A percentile compares a stretch with the other conserved stretches of the same genome.
Evolutionary conservation across 2,888 invertebrate species (phyloP).

Genomic region (Stenolophus ochropezus): DNA sequence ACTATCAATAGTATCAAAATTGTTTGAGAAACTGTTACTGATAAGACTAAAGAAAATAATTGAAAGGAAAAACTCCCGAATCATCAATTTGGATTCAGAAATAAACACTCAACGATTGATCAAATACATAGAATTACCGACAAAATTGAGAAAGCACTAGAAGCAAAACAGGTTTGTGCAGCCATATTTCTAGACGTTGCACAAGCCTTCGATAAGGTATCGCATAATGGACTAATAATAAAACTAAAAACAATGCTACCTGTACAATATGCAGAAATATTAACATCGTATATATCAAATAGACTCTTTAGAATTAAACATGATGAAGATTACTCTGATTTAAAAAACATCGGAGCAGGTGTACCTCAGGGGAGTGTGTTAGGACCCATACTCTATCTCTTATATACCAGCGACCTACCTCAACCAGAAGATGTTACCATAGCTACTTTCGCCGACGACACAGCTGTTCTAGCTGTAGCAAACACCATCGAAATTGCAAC

Average conservation of each 20-base stretch:
- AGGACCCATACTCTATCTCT: conserved; percentile 21
- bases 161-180: conserved; percentile 24
- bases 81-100: not conserved
- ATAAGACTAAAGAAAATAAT: too few relatives aligned
- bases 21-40: too few relatives aligned
- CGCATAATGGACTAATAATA: conserved; percentile 61
- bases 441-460: conserved; percentile 63
- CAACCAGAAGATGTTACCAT: conserved; percentile 22
- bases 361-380: conserved; percentile 44
- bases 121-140: not conserved
- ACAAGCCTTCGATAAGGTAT: conserved; percentile 62
- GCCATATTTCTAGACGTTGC: not conserved
- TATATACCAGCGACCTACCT: conserved; percentile 60
- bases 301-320: conserved; percentile 8
- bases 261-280: not conserved
- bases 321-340: not conserved
- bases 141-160: conserved; percentile 1
- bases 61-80: not conserved
- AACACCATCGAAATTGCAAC: conserved; percentile 33
- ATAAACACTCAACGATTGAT: not conserved
- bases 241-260: conserved; percentile 47
- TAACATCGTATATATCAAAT: not conserved
- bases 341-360: conserved; percentile 49
- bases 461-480: conserved; percentile 54
- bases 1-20: too few relatives aligned